phyloP scores from a whole-genome alignment of 2,113 vertebrate species.

The Passer montanus region DNA sequence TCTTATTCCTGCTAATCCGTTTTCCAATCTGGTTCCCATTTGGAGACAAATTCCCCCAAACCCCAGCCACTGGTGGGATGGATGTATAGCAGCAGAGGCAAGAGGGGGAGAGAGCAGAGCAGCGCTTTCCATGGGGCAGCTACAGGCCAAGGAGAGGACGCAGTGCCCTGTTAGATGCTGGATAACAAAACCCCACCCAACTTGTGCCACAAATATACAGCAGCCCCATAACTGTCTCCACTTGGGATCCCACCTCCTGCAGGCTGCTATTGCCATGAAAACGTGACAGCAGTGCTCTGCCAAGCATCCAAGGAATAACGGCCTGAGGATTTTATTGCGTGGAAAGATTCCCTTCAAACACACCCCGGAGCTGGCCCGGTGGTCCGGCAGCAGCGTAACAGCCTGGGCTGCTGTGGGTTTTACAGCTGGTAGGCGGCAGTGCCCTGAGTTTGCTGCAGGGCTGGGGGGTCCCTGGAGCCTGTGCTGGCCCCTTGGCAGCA shows the following conservation, averaged over 20 bases:
- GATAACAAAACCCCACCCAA: background rate
- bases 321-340: constrained; percentile 24
- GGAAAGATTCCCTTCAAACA: constrained; percentile 27
- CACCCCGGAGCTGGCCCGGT: background rate
- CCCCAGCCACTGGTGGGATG: constrained; percentile 56
- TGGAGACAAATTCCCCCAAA: constrained; percentile 71
- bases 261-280: constrained; percentile 37
- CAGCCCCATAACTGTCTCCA: background rate
- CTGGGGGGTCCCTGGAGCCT: background rate
- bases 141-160: background rate
- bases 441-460: background rate
- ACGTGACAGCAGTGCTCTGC: background rate
- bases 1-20: constrained; percentile 74
- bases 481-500: background rate
- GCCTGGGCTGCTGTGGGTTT: constrained; percentile 15
- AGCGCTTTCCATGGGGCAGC: background rate
- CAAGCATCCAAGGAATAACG: background rate
- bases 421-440: background rate
- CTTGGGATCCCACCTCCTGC: constrained; percentile 16
- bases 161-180: background rate
- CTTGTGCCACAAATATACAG: background rate
- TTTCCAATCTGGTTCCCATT: constrained; percentile 71
- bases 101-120: fast-evolving
- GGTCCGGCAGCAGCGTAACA: background rate
- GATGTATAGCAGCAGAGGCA: background rate